These are phyloP conservation scores for Cephus pygmeus DNA, from an alignment of 2,888 invertebrate species.

Conservation along the genomic window DNA sequence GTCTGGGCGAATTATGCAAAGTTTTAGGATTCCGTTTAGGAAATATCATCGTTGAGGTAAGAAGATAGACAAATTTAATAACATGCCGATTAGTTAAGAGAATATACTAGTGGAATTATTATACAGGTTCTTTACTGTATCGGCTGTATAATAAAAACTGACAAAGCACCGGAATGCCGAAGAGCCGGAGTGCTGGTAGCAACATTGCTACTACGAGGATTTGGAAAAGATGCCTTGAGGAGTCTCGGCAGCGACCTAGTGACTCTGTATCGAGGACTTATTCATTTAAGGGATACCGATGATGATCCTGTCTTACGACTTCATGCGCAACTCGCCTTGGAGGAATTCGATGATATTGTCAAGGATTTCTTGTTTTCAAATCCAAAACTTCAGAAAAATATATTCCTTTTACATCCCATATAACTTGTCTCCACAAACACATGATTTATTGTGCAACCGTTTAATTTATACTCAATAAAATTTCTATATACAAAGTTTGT, in stretches of 20 bases:
- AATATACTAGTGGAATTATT: conserved; percentile 27
- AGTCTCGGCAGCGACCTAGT: conserved; percentile 76
- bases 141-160: conserved; percentile 75
- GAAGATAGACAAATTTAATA: conserved; percentile 16
- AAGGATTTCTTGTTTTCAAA: conserved; percentile 72
- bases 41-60: conserved; percentile 79
- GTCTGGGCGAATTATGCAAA: conserved; percentile 83
- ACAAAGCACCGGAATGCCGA: conserved; percentile 78
- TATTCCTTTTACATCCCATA: conserved; percentile 43
- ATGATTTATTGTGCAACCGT: not conserved
- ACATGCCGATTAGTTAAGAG: not conserved
- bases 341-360: conserved; percentile 79
- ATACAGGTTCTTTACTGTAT: conserved; percentile 78
- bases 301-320: conserved; percentile 77
- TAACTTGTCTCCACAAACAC: not conserved
- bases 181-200: conserved; percentile 84
- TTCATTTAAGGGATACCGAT: conserved; percentile 73
- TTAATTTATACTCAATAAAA: conserved; percentile 2
- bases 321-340: conserved; percentile 82
- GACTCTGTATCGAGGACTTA: conserved; percentile 78
- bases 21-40: conserved; percentile 81
- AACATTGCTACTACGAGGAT: conserved; percentile 78
- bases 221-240: conserved; percentile 76
- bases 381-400: conserved; percentile 71
- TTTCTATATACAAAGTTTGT: not conserved